Evolutionary conservation across 2,113 vertebrate species (phyloP), one percentile per base, ranked within the genome.

Genomic region (Micronisus gabar): DNA sequence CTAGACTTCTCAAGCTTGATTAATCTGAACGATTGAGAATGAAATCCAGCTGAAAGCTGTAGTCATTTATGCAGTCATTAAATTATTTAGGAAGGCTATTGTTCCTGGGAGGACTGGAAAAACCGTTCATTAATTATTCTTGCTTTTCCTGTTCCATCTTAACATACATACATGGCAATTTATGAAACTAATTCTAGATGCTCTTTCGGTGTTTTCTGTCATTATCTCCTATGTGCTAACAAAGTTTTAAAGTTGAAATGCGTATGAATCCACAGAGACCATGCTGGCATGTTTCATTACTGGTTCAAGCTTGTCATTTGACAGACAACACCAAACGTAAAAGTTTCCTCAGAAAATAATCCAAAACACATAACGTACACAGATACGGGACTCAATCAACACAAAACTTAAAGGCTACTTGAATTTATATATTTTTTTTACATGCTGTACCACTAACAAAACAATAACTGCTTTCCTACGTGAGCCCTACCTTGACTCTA

Each of bases 191-290:
- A 52, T 74, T 90, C 41, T 61, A 72, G 30, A 23, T 43, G 22
- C 1, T 58, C 4, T 83, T 62, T 52, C 34, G 36, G 21, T 43
- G 10, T 61, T 84, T 86, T 94, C 40, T 92, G 45, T 68, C 76
- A 75, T 63, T 15, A 40, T 74, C 6, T 84, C 32, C 43, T 52
- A 67, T 61, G 38, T 73, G 14, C 45, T 72, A 93, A 87, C 7
- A 86, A 94, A 85, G 19, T 86, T 79, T 81, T 90, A 83, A 91
- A 94, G 86, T 85, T 95, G 78, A 67, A 90, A 88, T 79, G 15
- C 9, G 13, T 62, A 68, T 26, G 90, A 81, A 94, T 58, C 38
- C 74, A 86, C 75, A 72, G 8, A 30, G 67, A 95, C 36, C n/a
- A 90, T 45, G 8, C 41, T 84, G 26, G 23, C 48, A 55, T 20